These are phyloP conservation scores for Neodontobutis hainanensis DNA, from an alignment of 2,113 vertebrate species.

Conservation along the genomic window DNA sequence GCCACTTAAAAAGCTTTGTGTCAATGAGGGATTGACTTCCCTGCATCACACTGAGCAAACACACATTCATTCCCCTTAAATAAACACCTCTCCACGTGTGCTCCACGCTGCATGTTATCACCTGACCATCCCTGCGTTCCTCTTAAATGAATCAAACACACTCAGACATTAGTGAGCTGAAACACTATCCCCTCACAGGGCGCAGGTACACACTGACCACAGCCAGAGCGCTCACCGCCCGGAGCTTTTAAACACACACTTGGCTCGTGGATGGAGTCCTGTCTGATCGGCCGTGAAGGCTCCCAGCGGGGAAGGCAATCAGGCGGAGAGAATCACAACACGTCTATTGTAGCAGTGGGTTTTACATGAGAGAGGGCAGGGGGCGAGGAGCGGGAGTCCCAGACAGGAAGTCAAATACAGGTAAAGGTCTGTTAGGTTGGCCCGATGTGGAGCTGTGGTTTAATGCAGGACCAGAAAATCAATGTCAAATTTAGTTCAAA, in stretches of 20 bases:
- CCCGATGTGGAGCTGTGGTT: neutral
- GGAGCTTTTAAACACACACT: conserved; percentile 4
- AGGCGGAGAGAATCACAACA: conserved; percentile 41
- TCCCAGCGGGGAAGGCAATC: conserved; percentile 49
- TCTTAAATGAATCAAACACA: conserved; percentile 5
- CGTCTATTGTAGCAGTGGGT: conserved; percentile 9
- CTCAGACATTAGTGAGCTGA: conserved; percentile 7
- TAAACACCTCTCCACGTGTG: neutral
- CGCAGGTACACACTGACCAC: conserved; percentile 23
- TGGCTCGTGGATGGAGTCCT: conserved; percentile 14
- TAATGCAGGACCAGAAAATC: neutral
- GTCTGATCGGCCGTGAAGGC: conserved; percentile 39
- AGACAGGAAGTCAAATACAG: neutral
- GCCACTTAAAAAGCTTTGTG: too few relatives aligned
- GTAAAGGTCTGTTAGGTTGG: neutral
- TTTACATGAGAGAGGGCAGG: conserved; percentile 13
- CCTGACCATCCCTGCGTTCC: conserved; percentile 13
- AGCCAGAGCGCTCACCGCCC: conserved; percentile 17
- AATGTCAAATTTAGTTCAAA: conserved; percentile 1
- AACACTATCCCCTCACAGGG: neutral
- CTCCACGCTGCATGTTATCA: neutral
- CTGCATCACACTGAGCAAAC: neutral
- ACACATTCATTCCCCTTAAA: neutral
- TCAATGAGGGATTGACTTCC: neutral
- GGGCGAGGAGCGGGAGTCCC: too few relatives aligned